Evolutionary conservation across 2,888 invertebrate species (phyloP).

Genomic region (Parnassius orleans): DNA sequence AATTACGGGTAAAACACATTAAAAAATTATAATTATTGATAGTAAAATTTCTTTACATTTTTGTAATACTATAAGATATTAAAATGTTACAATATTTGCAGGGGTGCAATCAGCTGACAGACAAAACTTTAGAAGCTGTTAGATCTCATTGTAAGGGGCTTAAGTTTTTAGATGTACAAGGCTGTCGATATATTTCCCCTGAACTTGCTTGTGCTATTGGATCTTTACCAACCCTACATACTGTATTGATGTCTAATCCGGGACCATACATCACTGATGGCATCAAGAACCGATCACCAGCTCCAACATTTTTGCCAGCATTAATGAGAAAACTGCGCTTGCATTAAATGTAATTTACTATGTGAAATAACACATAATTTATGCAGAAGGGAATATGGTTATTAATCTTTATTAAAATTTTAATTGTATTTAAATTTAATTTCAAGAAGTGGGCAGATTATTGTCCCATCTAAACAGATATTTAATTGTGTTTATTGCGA

Average conservation of each 20-base stretch:
- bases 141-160: conserved; percentile 72
- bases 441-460: too few relatives aligned
- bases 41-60: neutral
- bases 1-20: conserved; percentile 73
- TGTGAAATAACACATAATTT: neutral
- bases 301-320: conserved; percentile 64
- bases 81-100: conserved; percentile 47
- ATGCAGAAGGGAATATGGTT: too few relatives aligned
- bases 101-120: conserved; percentile 83
- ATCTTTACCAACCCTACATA: conserved; percentile 62
- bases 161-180: conserved; percentile 81
- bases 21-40: neutral
- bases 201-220: conserved; percentile 69
- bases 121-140: conserved; percentile 77
- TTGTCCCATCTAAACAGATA: too few relatives aligned
- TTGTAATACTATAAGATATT: neutral
- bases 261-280: conserved; percentile 68
- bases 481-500: too few relatives aligned
- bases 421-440: too few relatives aligned
- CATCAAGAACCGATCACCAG: conserved; percentile 58
- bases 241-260: conserved; percentile 71
- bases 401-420: too few relatives aligned
- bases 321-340: conserved; percentile 66
- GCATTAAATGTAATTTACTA: conserved; percentile 40
- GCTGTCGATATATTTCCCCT: conserved; percentile 72